Conservation (phyloP, 2,888 invertebrate genomes). For the Vannuccia rotundouncinata region DNA sequence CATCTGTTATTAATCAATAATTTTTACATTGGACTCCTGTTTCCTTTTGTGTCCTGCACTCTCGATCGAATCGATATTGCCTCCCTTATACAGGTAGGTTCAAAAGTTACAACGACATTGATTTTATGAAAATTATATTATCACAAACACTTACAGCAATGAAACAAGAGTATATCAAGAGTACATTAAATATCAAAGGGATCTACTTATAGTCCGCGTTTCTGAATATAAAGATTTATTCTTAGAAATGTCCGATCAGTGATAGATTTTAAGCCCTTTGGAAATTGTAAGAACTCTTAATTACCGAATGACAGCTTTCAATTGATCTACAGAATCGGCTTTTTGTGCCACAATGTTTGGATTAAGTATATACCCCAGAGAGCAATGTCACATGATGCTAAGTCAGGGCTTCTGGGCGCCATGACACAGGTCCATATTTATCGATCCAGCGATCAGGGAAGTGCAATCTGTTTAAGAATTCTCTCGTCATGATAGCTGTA, state of each 20-base stretch:
- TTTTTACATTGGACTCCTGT: no score
- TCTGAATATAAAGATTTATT: conserved; percentile 27
- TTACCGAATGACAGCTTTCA: conserved; percentile 27
- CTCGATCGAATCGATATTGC: no score
- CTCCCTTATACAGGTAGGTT: no score
- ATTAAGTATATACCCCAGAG: conserved; percentile 16
- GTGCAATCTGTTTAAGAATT: conserved; percentile 31
- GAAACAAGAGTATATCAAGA: not conserved
- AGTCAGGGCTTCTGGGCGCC: conserved; percentile 21
- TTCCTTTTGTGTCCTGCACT: no score
- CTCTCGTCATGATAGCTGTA: conserved; percentile 18
- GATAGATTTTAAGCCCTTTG: no score
- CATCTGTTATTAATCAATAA: no score
- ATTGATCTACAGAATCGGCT: not conserved
- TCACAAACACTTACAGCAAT: not conserved
- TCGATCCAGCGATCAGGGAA: conserved; percentile 27
- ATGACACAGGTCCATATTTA: conserved; percentile 16
- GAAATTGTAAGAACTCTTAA: conserved; percentile 30
- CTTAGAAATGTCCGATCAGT: conserved; percentile 13
- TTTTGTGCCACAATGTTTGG: not conserved
- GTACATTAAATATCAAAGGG: not conserved
- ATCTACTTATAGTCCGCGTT: conserved; percentile 25
- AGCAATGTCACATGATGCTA: not conserved
- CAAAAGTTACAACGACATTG: no score
- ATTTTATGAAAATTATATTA: not conserved